Evolutionary conservation across 1,140 invertebrate species (phyloP).

Genomic region (Drosophila sechellia): DNA sequence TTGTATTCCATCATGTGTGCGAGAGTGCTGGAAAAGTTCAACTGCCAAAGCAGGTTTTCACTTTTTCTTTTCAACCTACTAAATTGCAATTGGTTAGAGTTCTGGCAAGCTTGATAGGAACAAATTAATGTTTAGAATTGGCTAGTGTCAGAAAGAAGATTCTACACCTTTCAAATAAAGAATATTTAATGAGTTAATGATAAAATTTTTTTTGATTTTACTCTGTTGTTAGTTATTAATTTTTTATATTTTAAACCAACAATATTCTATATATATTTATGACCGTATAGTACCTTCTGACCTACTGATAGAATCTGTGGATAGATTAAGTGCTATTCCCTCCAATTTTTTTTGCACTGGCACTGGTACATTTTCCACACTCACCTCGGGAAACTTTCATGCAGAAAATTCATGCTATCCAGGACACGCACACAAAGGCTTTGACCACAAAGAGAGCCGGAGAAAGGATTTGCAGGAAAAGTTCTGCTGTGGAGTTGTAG

Average conservation of each 20-base stretch:
- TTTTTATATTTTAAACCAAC: too few species aligned
- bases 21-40: constrained; percentile 32
- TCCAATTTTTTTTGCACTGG: constrained; percentile 31
- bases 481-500: constrained; percentile 24
- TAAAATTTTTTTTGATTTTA: too few species aligned
- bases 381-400: constrained; percentile 32
- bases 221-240: too few species aligned
- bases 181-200: too few species aligned
- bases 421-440: constrained; percentile 23
- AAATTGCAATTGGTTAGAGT: constrained; percentile 1
- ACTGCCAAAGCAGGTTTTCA: constrained; percentile 14
- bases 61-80: constrained; percentile 8
- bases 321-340: constrained; percentile 10
- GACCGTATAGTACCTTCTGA: neutral
- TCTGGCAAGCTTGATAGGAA: neutral
- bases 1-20: constrained; percentile 41
- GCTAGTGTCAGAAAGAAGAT: neutral
- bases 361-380: constrained; percentile 53
- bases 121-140: neutral
- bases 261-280: too few species aligned
- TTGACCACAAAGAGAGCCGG: constrained; percentile 21
- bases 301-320: neutral
- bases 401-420: constrained; percentile 28
- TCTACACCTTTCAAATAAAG: neutral
- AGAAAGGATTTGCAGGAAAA: constrained; percentile 33